Conservation (phyloP, 2,113 vertebrate species). For the Enhydra lutris region DNA sequence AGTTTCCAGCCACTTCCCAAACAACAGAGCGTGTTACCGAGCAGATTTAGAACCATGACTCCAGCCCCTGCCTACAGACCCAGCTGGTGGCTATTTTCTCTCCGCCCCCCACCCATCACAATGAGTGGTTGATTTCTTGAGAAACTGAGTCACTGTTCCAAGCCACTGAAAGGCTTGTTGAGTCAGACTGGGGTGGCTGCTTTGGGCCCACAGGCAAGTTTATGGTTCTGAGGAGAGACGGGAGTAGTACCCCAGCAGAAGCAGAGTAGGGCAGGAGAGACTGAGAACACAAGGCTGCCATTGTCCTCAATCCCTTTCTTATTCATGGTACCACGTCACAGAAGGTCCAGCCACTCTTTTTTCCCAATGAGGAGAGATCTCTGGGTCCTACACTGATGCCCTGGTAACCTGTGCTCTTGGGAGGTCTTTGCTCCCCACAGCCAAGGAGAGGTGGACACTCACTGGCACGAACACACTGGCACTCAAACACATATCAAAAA, state of each 20-base stretch:
- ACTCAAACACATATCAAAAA: not conserved
- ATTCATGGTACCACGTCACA: not conserved
- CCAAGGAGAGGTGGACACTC: not conserved
- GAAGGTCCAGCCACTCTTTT: not conserved
- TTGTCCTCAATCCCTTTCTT: not conserved
- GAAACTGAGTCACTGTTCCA: not conserved
- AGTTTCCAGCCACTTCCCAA: not conserved
- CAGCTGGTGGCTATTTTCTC: not conserved
- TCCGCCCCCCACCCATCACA: not conserved
- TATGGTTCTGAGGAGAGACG: not conserved
- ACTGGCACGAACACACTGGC: not conserved
- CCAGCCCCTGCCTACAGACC: not conserved
- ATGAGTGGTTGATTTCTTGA: not conserved
- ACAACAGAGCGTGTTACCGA: not conserved
- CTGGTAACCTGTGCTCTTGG: rapidly evolving
- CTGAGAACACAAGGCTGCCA: rapidly evolving
- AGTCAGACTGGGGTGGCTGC: not conserved
- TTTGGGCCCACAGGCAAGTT: not conserved
- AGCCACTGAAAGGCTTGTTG: not conserved
- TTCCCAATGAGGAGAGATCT: not conserved
- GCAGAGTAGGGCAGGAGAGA: not conserved
- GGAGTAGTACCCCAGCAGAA: not conserved
- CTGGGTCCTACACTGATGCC: not conserved
- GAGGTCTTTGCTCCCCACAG: not conserved
- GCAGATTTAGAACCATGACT: not conserved